Evolutionary conservation across 1,140 invertebrate species (phyloP).

Genomic region (Branchinecta lynchi): DNA sequence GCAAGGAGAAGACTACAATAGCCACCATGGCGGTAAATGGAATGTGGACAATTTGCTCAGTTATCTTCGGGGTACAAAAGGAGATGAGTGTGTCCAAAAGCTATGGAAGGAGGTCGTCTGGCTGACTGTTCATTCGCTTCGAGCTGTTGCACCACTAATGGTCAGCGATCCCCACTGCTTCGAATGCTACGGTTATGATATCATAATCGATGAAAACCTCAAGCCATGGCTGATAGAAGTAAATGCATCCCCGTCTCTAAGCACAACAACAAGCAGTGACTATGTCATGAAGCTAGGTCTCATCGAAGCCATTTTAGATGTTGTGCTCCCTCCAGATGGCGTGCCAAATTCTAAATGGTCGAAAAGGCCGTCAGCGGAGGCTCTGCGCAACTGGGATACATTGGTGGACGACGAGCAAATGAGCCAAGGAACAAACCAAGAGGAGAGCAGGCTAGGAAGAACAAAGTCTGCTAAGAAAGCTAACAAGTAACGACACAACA

Average conservation of each 20-base stretch:
- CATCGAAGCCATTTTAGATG: slow-evolving; percentile 83
- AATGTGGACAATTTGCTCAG: slow-evolving; percentile 76
- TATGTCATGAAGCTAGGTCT: slow-evolving; percentile 89
- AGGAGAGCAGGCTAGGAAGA: too few relatives aligned
- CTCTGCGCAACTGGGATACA: slow-evolving; percentile 18
- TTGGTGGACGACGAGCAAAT: slow-evolving; percentile 19
- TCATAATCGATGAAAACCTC: slow-evolving; percentile 65
- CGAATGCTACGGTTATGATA: slow-evolving; percentile 71
- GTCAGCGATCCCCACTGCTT: slow-evolving; percentile 61
- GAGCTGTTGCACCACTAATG: slow-evolving; percentile 58
- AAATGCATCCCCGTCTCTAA: slow-evolving; percentile 85
- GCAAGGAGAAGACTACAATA: slow-evolving; percentile 83
- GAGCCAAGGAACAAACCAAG: too few relatives aligned
- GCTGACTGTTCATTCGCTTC: slow-evolving; percentile 58
- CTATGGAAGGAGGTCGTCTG: slow-evolving; percentile 57
- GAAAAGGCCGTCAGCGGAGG: slow-evolving; percentile 19
- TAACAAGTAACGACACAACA: too few relatives aligned
- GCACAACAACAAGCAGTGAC: slow-evolving; percentile 88
- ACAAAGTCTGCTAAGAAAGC: too few relatives aligned
- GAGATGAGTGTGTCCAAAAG: slow-evolving; percentile 57
- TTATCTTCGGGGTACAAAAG: slow-evolving; percentile 58
- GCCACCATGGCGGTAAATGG: slow-evolving; percentile 84
- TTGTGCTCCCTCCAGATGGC: slow-evolving; percentile 75
- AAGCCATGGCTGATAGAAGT: slow-evolving; percentile 77
- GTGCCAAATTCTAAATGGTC: slow-evolving; percentile 42